Evolutionary conservation across 2,113 vertebrate species (phyloP), one percentile per base, ranked within the genome.

Genomic region (Lagopus muta): DNA sequence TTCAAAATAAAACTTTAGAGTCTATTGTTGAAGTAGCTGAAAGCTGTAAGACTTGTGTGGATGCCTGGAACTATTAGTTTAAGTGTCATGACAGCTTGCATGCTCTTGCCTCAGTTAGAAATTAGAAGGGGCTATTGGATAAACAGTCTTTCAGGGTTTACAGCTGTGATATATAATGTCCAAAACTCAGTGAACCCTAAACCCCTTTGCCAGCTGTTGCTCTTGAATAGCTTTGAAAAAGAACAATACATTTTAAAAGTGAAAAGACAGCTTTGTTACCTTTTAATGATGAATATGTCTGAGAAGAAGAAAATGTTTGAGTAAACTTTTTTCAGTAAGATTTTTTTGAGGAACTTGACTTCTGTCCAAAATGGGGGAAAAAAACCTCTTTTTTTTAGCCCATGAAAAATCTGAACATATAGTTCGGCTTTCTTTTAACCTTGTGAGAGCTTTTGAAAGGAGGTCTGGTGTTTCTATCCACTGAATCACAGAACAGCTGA

Each of bases 141-240:
- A 78, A 84, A 27, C 74, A 72, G 12, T 30, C 27, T 62, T 76
- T 83, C 34, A 64, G 54, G 38, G 36, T 93, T 96, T 76, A 61
- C 82, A 92, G 60, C 81, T 95, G 73, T 85, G 85, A 67, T 70
- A 28, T 48, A 22, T 45, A 58, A n/a, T 50, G 32, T 78, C 55
- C 70, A n/a, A 91, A 85, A 76, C 24, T 86, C 66, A 82, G 27
- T 92, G 90, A 93, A 64, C 48, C 70, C 50, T 81, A 92, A 96
- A 47, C 8, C 1, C 76, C 54, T 88, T 92, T 70, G 24, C 60
- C 42, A 77, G 69, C 78, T 70, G 61, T 93, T 94, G 57, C 43
- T 94, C 36, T 69, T 81, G 25, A 88, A 70, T 52, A 69, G 11
- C 58, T 36, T 93, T 93, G 34, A 58, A 91, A 81, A 91, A 45